Evolutionary conservation across 2,888 invertebrate genomes (phyloP).

Genomic region (Melangyna quadrimaculata): DNA sequence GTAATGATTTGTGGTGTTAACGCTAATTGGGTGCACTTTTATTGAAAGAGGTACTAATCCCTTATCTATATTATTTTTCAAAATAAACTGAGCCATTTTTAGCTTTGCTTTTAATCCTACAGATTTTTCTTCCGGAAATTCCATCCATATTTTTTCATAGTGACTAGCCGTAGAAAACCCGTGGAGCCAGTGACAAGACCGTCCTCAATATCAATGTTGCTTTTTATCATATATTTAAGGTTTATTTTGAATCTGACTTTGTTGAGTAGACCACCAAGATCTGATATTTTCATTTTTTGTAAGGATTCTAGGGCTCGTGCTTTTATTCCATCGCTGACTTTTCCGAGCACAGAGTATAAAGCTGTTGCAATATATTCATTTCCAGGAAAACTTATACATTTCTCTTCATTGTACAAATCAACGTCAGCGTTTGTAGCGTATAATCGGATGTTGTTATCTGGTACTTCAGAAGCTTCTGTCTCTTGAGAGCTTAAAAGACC

Average conservation of each 20-base stretch:
- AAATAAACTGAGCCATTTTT: not conserved
- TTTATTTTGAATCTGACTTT: not conserved
- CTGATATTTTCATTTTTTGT: not conserved
- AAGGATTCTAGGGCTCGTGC: not conserved
- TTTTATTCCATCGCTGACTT: not conserved
- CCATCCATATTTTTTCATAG: not conserved
- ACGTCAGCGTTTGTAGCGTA: not conserved
- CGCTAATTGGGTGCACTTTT: not conserved
- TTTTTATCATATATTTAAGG: slow-evolving; percentile 11
- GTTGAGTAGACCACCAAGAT: not conserved
- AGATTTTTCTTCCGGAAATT: not conserved
- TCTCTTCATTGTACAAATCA: not conserved
- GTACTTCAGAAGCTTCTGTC: not conserved
- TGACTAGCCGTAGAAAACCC: not conserved
- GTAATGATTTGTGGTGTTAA: not conserved
- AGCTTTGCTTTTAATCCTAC: not conserved
- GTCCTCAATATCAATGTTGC: slow-evolving; percentile 13
- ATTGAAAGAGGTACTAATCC: not conserved
- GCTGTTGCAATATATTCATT: not conserved
- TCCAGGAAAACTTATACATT: not conserved
- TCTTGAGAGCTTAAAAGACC: not conserved
- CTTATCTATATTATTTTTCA: not conserved
- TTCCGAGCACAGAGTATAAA: not conserved
- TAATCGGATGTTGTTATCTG: not conserved
- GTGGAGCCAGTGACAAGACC: slow-evolving; percentile 1